Evolutionary conservation across 2,888 invertebrate genomes (phyloP).

Genomic region (Tipula vernalis): DNA sequence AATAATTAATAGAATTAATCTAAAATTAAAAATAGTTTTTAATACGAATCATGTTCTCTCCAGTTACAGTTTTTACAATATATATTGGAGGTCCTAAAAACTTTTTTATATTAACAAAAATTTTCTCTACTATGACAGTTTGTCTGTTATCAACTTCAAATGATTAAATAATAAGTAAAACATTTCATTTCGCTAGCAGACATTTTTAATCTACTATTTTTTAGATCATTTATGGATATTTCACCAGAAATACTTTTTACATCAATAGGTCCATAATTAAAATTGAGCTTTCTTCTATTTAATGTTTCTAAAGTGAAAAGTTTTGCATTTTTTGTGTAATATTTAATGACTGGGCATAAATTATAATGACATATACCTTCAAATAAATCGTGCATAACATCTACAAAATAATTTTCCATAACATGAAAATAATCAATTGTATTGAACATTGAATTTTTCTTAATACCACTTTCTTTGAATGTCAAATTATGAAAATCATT

Average conservation of each 20-base stretch:
- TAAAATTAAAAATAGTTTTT: too few species aligned
- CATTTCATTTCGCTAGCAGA: too few species aligned
- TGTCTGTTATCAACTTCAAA: too few species aligned
- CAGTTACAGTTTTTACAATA: too few species aligned
- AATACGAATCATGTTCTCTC: too few species aligned
- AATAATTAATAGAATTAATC: too few species aligned
- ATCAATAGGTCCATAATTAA: slow-evolving; percentile 17
- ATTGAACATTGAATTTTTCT: neutral
- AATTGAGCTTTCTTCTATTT: too few species aligned
- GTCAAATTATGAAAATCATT: slow-evolving; percentile 14
- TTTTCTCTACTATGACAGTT: too few species aligned
- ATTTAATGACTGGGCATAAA: slow-evolving; percentile 17
- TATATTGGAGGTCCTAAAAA: too few species aligned
- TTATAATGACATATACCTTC: too few species aligned
- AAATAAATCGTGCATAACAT: too few species aligned
- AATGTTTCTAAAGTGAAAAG: slow-evolving; percentile 16
- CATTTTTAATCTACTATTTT: slow-evolving; percentile 17
- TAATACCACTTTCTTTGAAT: slow-evolving; percentile 17
- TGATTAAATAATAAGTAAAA: slow-evolving; percentile 4
- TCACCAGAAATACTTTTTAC: slow-evolving; percentile 14
- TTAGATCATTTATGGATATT: slow-evolving; percentile 15
- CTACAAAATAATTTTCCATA: slow-evolving; percentile 21
- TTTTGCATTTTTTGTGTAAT: slow-evolving; percentile 17
- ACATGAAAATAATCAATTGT: neutral
- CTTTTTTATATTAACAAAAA: too few species aligned